Evolutionary conservation across 2,113 vertebrate genomes (phyloP), one percentile per base, ranked within the genome.

Genomic region (Verasper variegatus): DNA sequence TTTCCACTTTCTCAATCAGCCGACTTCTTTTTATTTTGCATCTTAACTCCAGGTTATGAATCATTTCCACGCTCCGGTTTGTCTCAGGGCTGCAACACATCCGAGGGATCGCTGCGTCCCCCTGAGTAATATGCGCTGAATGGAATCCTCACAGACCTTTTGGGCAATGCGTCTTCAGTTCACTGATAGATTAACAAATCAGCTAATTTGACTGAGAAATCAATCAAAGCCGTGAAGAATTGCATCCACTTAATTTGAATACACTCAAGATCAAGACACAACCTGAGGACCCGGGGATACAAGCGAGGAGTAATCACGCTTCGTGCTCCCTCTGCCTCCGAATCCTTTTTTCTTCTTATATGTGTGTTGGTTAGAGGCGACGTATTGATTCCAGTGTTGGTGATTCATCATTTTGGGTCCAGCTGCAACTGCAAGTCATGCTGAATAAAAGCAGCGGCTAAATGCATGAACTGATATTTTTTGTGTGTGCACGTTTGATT

Each of bases 171-270:
- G 66, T 87, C 75, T 82, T 72, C 66, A 76, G 8, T 58, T 52
- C 58, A 14, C 42, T 84, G 78, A 87, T 61, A 55, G 77, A 88
- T 84, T 58, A 83, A 73, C 71, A 71, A 68, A 82, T 83, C 76
- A 55, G 63, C 61, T 78, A 52, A 81, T 84, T 81, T 88, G 82
- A 89, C 60, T 58, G 45, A 67, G 26, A 67, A 80, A 88, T 83
- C 76, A 70, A 86, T 91, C 82, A 87, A 57, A 75, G 71, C 67
- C 15, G 68, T 66, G 61, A 82, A 45, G 63, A 40, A 82, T 56
- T 61, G 62, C 55, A 69, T 74, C 21, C 72, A 61, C 49, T 62
- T 66, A 61, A 84, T 59, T 65, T 61, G 51, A 78, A 83, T 54
- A 54, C 13, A 31, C 68, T 72, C 42, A 21, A 52, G 55, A 60